Conservation (phyloP, 2,888 invertebrate species). For the Dione vanillae region DNA sequence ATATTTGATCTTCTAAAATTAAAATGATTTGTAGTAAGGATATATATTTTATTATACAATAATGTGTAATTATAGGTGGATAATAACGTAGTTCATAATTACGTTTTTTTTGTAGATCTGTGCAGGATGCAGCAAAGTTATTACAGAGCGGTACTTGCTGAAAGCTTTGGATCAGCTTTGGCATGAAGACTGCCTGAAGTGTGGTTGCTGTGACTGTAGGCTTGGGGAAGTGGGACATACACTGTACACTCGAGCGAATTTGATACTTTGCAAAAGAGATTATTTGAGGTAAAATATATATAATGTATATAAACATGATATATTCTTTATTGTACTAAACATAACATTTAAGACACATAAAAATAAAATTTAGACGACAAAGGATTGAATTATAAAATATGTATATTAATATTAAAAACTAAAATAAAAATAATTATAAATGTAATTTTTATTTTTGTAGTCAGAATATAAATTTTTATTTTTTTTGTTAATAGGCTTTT, state of each 20-base stretch:
- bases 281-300: slow-evolving; percentile 90
- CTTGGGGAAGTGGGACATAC: slow-evolving; percentile 98
- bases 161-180: slow-evolving; percentile 97
- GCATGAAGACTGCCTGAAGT: slow-evolving; percentile 99
- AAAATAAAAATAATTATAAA: slow-evolving; percentile 33
- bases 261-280: slow-evolving; percentile 97
- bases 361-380: too few relatives aligned
- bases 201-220: slow-evolving; percentile 98
- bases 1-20: background rate
- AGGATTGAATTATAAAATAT: too few relatives aligned
- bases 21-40: background rate
- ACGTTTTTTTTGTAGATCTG: slow-evolving; percentile 86
- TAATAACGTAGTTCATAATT: background rate
- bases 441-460: too few relatives aligned
- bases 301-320: too few relatives aligned
- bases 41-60: background rate
- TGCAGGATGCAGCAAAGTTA: slow-evolving; percentile 97
- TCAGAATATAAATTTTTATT: background rate
- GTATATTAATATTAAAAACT: too few relatives aligned
- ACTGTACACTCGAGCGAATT: slow-evolving; percentile 96
- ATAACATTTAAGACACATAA: too few relatives aligned
- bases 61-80: background rate
- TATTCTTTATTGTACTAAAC: too few relatives aligned
- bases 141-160: slow-evolving; percentile 95
- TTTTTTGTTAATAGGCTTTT: slow-evolving; percentile 87